These are phyloP conservation scores for Triplophysa rosa DNA, from an alignment of 2,113 vertebrate species.

Conservation along the genomic window DNA sequence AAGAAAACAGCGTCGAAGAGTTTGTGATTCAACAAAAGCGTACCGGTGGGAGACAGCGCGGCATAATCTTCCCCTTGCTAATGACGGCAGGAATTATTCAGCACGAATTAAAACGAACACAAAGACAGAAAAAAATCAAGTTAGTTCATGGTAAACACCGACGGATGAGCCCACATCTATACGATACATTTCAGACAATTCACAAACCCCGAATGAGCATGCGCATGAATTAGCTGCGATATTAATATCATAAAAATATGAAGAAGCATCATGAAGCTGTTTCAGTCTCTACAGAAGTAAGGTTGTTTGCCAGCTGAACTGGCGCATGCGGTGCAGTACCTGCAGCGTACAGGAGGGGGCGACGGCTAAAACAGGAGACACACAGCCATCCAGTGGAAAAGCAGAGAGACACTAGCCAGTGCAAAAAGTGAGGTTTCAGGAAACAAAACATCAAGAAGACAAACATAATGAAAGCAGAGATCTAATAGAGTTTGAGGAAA, in stretches of 20 bases:
- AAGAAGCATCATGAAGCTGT: background rate
- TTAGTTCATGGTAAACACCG: background rate
- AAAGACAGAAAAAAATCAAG: background rate
- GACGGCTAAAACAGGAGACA: slow-evolving; percentile 52
- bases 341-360: slow-evolving; percentile 62
- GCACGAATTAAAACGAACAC: background rate
- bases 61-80: slow-evolving; percentile 85
- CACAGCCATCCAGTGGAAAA: slow-evolving; percentile 54
- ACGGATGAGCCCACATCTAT: background rate
- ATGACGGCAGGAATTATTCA: slow-evolving; percentile 34
- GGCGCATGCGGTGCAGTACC: slow-evolving; percentile 51
- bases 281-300: background rate
- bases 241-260: too few relatives aligned
- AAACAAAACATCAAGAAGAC: background rate
- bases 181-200: background rate
- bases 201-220: background rate
- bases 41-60: slow-evolving; percentile 81
- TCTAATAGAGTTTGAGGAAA: background rate
- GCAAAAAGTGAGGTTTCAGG: slow-evolving; percentile 51
- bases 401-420: slow-evolving; percentile 61
- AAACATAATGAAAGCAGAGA: background rate
- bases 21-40: slow-evolving; percentile 46
- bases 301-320: background rate
- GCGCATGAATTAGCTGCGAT: slow-evolving; percentile 20
- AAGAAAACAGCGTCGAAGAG: background rate